Evolutionary conservation across 64 coral and sea anemone species (phyloP).

Genomic region (Pachyseris speciosa): DNA sequence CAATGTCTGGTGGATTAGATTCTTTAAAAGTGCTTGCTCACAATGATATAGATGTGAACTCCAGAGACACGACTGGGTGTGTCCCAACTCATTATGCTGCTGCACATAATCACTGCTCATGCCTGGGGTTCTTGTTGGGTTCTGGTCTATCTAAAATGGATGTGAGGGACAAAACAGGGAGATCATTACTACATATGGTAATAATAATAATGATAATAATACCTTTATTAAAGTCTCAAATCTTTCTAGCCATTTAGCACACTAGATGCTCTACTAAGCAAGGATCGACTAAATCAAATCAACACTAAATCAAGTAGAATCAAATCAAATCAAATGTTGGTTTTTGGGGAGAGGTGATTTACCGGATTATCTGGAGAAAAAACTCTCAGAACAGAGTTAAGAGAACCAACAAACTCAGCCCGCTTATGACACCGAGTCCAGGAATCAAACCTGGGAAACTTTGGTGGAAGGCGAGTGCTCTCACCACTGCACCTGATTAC

Average conservation of each 20-base stretch:
- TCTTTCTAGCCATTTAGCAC: neutral
- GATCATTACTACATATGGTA: constrained; percentile 86
- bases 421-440: too few relatives aligned
- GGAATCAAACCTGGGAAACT: too few relatives aligned
- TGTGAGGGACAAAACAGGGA: constrained; percentile 77
- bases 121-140: constrained; percentile 78
- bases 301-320: too few relatives aligned
- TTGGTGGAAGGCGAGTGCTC: too few relatives aligned
- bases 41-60: constrained; percentile 89
- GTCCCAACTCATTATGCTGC: constrained; percentile 86
- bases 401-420: too few relatives aligned
- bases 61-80: constrained; percentile 75
- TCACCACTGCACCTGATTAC: too few relatives aligned
- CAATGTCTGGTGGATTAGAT: constrained; percentile 67
- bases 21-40: constrained; percentile 81
- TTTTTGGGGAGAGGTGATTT: too few relatives aligned
- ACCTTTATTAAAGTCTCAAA: neutral
- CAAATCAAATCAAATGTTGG: too few relatives aligned
- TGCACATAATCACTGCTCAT: constrained; percentile 71
- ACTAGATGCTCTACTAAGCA: too few relatives aligned
- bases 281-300: too few relatives aligned
- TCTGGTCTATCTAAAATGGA: constrained; percentile 81
- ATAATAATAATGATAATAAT: constrained; percentile 1
- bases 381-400: too few relatives aligned
- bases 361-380: too few relatives aligned